A percentile compares a stretch with the other conserved stretches of the same genome.
Conservation (phyloP, 2,113 vertebrate species). For the Eudyptes chrysolophus region DNA sequence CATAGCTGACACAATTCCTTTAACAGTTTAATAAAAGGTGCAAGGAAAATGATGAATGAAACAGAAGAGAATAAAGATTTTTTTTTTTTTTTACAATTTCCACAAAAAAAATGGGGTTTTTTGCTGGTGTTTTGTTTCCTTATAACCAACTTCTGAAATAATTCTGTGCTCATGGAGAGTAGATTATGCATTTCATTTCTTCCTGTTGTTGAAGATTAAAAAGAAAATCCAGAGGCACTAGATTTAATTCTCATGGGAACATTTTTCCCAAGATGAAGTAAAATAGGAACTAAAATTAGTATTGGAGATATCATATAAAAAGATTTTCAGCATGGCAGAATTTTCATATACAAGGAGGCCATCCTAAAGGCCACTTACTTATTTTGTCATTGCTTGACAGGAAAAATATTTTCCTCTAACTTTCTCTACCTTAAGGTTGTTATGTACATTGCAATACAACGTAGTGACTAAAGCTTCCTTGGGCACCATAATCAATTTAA, state of each 20-base stretch:
- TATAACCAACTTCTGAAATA: neutral
- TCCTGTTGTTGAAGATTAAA: neutral
- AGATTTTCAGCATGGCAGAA: neutral
- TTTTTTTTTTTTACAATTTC: neutral
- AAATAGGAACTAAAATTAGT: neutral
- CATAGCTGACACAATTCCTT: neutral
- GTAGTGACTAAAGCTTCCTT: neutral
- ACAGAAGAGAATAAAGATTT: neutral
- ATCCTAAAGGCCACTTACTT: neutral
- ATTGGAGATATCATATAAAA: neutral
- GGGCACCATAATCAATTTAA: neutral
- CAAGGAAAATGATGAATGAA: neutral
- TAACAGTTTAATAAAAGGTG: neutral
- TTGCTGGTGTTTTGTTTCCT: neutral
- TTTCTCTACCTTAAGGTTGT: neutral
- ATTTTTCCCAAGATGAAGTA: neutral
- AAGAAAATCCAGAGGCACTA: neutral
- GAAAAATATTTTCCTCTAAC: neutral
- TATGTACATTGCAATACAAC: neutral
- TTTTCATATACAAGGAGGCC: neutral
- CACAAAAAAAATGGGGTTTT: neutral
- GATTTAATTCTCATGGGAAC: neutral
- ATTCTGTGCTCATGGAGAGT: neutral
- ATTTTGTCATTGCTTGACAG: neutral
- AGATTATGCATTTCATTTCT: neutral